These are phyloP conservation scores for Melanaphis sacchari DNA, from an alignment of 1,140 invertebrate species.

Conservation along the genomic window DNA sequence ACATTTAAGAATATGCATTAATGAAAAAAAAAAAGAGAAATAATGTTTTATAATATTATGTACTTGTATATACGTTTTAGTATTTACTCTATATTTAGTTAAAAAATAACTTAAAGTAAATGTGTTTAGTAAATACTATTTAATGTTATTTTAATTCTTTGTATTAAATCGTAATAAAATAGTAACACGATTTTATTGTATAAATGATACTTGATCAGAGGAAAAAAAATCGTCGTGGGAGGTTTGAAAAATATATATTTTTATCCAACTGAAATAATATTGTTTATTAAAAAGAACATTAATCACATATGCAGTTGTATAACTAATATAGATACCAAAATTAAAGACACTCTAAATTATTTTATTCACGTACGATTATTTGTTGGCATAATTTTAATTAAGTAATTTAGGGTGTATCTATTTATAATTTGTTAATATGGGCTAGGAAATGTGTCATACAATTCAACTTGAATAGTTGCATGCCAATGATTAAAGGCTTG, in stretches of 20 bases:
- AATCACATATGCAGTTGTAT: not conserved
- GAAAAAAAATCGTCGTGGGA: not conserved
- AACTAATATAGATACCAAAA: not conserved
- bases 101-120: not conserved
- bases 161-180: too few species aligned
- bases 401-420: not conserved
- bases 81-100: not conserved
- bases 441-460: not conserved
- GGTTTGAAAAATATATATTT: not conserved
- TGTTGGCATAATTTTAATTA: not conserved
- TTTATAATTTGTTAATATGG: conserved; percentile 13
- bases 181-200: too few species aligned
- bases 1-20: not conserved
- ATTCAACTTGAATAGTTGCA: not conserved
- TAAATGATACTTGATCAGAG: not conserved
- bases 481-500: not conserved
- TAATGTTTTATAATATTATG: not conserved
- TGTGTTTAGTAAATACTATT: too few species aligned
- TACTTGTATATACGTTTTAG: not conserved
- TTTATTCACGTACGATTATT: not conserved
- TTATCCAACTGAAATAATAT: not conserved
- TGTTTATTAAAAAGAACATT: not conserved
- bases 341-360: not conserved
- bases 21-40: not conserved
- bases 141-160: too few species aligned